Conservation (phyloP, 2,113 vertebrate genomes). For the Balaeniceps rex region DNA sequence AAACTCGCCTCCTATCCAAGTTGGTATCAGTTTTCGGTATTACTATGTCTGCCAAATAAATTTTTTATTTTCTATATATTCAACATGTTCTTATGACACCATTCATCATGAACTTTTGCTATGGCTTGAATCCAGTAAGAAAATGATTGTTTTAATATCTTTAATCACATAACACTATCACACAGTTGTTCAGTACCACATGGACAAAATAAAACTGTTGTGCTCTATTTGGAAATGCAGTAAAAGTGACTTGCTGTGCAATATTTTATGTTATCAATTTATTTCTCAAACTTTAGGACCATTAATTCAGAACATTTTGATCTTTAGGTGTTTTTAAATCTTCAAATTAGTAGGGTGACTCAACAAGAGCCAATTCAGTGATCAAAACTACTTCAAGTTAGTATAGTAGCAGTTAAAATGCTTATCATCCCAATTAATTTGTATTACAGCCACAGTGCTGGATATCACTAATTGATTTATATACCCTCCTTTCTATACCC, state of each 20-base stretch:
- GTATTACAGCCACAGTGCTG: conserved; percentile 47
- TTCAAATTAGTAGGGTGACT: conserved; percentile 49
- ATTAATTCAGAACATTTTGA: conserved; percentile 22
- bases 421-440: conserved; percentile 61
- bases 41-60: conserved; percentile 45
- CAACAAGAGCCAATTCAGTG: conserved; percentile 14
- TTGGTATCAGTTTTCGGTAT: conserved; percentile 53
- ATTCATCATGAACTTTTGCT: conserved; percentile 47
- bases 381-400: conserved; percentile 37
- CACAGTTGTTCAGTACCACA: conserved; percentile 36
- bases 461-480: conserved; percentile 65
- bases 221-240: conserved; percentile 44
- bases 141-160: conserved; percentile 64
- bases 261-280: conserved; percentile 54
- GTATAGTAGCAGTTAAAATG: conserved; percentile 25
- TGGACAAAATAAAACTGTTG: conserved; percentile 65
- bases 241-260: conserved; percentile 53
- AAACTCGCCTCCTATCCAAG: conserved; percentile 10
- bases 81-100: conserved; percentile 23
- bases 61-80: conserved; percentile 57
- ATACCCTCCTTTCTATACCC: conserved; percentile 33
- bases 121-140: conserved; percentile 59
- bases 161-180: conserved; percentile 59
- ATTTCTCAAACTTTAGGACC: conserved; percentile 28
- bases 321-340: neutral